phyloP scores from a whole-genome alignment of 2,888 invertebrate genomes.

The Agrotis segetum region DNA sequence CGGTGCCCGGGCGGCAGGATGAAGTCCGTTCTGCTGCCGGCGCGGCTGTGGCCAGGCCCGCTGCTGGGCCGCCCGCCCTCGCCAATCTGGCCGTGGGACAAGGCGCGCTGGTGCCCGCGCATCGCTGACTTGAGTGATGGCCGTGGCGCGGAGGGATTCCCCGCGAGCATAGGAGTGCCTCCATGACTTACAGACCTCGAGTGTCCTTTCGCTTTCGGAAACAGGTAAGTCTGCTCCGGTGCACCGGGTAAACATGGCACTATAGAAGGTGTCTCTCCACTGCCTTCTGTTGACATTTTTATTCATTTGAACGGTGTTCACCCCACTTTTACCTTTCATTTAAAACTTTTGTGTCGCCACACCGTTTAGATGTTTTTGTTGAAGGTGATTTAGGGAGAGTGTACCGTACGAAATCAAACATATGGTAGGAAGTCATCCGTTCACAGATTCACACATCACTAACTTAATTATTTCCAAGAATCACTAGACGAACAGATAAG shows the following conservation, averaged over 20 bases:
- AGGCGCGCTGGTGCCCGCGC: constrained; percentile 95
- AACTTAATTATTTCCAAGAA: constrained; percentile 71
- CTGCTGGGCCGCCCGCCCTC: constrained; percentile 87
- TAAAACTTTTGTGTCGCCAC: constrained; percentile 79
- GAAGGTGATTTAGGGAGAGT: constrained; percentile 69
- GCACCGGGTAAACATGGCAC: constrained; percentile 88
- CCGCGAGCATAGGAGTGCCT: constrained; percentile 90
- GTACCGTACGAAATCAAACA: constrained; percentile 81
- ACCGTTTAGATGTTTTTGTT: constrained; percentile 69
- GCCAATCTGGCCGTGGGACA: constrained; percentile 96
- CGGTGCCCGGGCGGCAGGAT: constrained; percentile 97
- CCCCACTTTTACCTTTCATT: constrained; percentile 85
- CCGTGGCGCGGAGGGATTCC: constrained; percentile 88
- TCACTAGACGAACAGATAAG: constrained; percentile 69
- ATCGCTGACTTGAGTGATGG: constrained; percentile 94
- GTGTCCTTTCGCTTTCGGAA: constrained; percentile 92
- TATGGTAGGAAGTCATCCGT: constrained; percentile 88
- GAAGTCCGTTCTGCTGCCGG: constrained; percentile 97
- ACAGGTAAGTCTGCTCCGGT: constrained; percentile 89
- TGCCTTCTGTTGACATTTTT: constrained; percentile 93
- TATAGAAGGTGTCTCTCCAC: constrained; percentile 90
- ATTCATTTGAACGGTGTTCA: constrained; percentile 90
- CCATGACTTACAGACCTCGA: constrained; percentile 97
- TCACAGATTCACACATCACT: constrained; percentile 85
- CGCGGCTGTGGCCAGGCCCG: constrained; percentile 94